Base-by-base conservation (phyloP, 2,113 vertebrate species). In the Paralichthys olivaceus region DNA sequence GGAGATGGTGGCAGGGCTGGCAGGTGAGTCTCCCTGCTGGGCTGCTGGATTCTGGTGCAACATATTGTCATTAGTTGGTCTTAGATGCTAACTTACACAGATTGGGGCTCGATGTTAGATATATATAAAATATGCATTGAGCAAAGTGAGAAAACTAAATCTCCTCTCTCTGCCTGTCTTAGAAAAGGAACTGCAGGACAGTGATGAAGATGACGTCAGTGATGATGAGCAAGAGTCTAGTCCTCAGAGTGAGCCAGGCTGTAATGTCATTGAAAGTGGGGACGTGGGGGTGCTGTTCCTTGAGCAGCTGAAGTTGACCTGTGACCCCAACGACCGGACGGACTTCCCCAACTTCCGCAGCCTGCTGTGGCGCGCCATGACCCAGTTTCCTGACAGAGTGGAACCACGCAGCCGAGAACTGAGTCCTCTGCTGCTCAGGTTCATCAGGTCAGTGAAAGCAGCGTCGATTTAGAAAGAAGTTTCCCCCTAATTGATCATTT, bases 271-370 rank as follows among this genome's bases (percentile, higher is more conserved):
- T 2, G 90, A 87, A 64, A 94, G 93, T 26, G 95, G 95, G 5
- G 90, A 90, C 0, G 73, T 95, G 11, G 92, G 94, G 0, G 59
- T 91, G 47, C 83, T 99, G 55, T 99, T 96, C 90, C 80, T 95
- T 4, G 80, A 96, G 69, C 92, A 95, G 76, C 80, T 97, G 34
- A 88, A 89, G 60, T 19, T 73, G 37, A 93, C 90, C 79, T 92
- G 86, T 0, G 80, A 93, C 53, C 86, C 92, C 51, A 85, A 29
- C 0, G 96, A 97, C 13, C 94, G 97, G 29, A 94, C 96, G 0
- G 97, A 99, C 89, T 96, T 97, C 58, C 94, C 95, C 40, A 99
- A 98, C 92, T 99, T 97, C 81, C 96, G 98, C 6, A 93, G 94
- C 81, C 88, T 98, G 4, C 92, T 99, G 59, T 99, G 98, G 98